Evolutionary conservation across 2,113 vertebrate genomes (phyloP), one percentile per base, ranked within the genome.

Genomic region (Chroicocephalus ridibundus): DNA sequence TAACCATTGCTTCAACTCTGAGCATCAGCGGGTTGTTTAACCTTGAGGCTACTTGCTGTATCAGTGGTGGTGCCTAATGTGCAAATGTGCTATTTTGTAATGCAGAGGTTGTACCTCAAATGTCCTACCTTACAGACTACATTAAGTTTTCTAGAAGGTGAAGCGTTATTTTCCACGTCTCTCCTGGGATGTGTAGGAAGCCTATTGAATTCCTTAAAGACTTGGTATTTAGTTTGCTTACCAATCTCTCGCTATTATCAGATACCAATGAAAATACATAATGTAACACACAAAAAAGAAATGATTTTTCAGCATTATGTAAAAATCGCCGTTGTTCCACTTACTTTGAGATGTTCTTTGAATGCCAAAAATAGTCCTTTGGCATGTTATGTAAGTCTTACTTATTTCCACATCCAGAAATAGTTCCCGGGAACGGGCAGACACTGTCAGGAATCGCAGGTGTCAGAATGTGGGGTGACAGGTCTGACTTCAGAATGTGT

Each of bases 11-110:
- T 92, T 90, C 77, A 84, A 15, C 84, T 94, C 57, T 82, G 65
- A 90, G 74, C 68, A 29, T 62, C 51, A 88, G 77, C 15, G 10
- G 46, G 51, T 40, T 95, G 58, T 96, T 98, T 98, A 97, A 98
- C 97, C 94, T 98, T 96, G 94, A 95, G 93, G 82, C 96, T 92
- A 82, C 81, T 74, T 38, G 75, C 87, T 94, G 32, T 69, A 10
- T 72, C 65, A 25, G 42, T 90, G 88, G 92, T 36, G 55, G 57
- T 93, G 88, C 96, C 74, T 94, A 55, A 47, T 90, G 91, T 94
- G 82, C 81, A 96, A 97, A 97, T 96, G 82, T 29, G 72, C 85
- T 97, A 16, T 91, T 97, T 98, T 97, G 93, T 74, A 93, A 97
- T 94, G 96, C 94, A 97, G 76, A 70, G 75, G n/a, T 66, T 24